Evolutionary conservation across 2,888 invertebrate species (phyloP).

Genomic region (Papilio elwesi): DNA sequence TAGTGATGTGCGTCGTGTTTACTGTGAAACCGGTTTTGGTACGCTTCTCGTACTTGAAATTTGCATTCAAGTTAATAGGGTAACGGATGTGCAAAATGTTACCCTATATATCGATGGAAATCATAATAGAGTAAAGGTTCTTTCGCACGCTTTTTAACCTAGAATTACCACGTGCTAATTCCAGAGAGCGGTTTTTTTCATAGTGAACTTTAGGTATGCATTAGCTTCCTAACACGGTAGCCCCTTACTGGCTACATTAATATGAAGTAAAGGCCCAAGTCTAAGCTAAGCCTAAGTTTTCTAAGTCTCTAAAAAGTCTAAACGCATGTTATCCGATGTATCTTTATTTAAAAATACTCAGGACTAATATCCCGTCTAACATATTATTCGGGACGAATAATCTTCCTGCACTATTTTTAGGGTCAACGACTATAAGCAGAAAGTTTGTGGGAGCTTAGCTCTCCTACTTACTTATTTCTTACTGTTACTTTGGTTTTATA

Average conservation of each 20-base stretch:
- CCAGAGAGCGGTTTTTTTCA: neutral
- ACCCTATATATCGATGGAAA: neutral
- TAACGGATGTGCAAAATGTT: constrained; percentile 14
- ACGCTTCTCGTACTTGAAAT: constrained; percentile 15
- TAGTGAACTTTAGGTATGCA: neutral
- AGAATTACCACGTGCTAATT: neutral
- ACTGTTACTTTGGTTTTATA: neutral
- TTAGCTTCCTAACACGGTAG: too few relatives aligned
- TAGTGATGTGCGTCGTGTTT: constrained; percentile 31
- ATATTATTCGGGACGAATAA: neutral
- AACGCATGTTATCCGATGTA: neutral
- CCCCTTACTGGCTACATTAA: too few relatives aligned
- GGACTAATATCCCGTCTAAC: neutral
- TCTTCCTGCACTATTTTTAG: constrained; percentile 27
- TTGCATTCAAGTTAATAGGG: constrained; percentile 11
- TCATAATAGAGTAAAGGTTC: neutral
- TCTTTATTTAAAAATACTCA: neutral
- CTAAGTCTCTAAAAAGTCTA: neutral
- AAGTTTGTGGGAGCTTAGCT: constrained; percentile 26
- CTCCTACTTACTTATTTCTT: constrained; percentile 8
- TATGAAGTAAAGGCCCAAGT: too few relatives aligned
- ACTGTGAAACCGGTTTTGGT: constrained; percentile 31
- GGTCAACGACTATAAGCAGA: constrained; percentile 31
- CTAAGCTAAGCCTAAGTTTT: too few relatives aligned
- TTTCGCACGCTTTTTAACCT: neutral